Conservation (phyloP, 2,888 invertebrate genomes). For the Beris chalybata region DNA sequence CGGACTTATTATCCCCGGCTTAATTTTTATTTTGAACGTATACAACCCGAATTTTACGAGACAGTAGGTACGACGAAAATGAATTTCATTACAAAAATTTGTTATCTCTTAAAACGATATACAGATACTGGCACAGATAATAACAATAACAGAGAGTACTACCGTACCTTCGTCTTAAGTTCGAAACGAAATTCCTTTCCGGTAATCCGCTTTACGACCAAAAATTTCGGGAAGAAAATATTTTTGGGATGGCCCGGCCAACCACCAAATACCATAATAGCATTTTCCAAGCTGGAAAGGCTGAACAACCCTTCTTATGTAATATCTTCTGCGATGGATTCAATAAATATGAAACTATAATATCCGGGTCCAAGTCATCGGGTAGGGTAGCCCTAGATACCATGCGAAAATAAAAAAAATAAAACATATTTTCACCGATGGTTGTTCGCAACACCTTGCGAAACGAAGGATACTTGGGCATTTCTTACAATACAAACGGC, state of each 20-base stretch:
- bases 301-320: constrained; percentile 24
- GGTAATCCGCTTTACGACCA: constrained; percentile 28
- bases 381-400: no score
- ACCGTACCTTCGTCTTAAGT: constrained; percentile 12
- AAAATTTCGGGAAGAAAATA: constrained; percentile 20
- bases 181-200: constrained; percentile 19
- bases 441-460: no score
- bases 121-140: constrained; percentile 23
- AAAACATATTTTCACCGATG: no score
- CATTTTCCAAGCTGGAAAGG: constrained; percentile 5
- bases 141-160: constrained; percentile 22
- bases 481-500: not conserved
- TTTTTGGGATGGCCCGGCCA: constrained; percentile 1
- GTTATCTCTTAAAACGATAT: constrained; percentile 25
- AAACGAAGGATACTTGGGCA: no score
- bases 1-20: no score
- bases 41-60: no score
- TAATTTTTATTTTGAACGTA: no score
- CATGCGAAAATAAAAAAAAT: no score
- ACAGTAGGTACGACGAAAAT: not conserved
- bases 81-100: constrained; percentile 28
- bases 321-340: constrained; percentile 20
- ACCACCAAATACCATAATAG: constrained; percentile 6
- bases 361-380: not conserved
- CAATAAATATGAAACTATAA: constrained; percentile 24